Base-by-base conservation (phyloP, 2,888 invertebrate genomes). In the Trissolcus japonicus region DNA sequence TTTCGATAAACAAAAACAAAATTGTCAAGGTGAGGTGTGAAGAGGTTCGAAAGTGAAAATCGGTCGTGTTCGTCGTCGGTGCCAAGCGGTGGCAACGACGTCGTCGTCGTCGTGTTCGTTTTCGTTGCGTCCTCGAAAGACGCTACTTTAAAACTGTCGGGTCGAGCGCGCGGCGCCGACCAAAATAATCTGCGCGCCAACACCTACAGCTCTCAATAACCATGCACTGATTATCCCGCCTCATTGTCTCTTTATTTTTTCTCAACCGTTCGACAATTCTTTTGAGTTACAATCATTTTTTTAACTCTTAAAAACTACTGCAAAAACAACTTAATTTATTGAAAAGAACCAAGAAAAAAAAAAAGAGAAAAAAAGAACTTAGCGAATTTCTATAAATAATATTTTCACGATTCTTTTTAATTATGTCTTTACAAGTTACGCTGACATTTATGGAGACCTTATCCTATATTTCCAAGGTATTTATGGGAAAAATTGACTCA, bases 141-240 rank as follows among this genome's bases (percentile, higher is more conserved):
- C 87, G 87, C 84, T 83, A 86, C 84, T 85, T 83, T 85, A 85
- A 85, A 84, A 88, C 88, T 88, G 87, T 78, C 80, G 78, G 46
- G 56, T 29, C 50, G 17, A 51, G 53, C 41, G 57, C 71, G 71
- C 61, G 55, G 19, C 62, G 59, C 43, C 57, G 79, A 82, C 84
- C 81, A 86, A 87, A 87, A 86, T 87, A 87, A 85, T 83, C 80
- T 79, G 81, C 80, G 82, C 59, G 53, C 16, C 17, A 25, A 48
- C 71, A 71, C 62, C 72, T 59, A 72, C 63, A 59, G 72, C 46
- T 72, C 63, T 54, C 57, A 50, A 71, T 69, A 51, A 17, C 16
- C 48, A 21, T 50, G 56, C 56, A 16, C n/a, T 54, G n/a, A 13
- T 17, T 51, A 16, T 19, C 11, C 19, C 19, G 51, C 51, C 17